Evolutionary conservation across 2,113 vertebrate genomes (phyloP).

Genomic region (Myocastor coypus): DNA sequence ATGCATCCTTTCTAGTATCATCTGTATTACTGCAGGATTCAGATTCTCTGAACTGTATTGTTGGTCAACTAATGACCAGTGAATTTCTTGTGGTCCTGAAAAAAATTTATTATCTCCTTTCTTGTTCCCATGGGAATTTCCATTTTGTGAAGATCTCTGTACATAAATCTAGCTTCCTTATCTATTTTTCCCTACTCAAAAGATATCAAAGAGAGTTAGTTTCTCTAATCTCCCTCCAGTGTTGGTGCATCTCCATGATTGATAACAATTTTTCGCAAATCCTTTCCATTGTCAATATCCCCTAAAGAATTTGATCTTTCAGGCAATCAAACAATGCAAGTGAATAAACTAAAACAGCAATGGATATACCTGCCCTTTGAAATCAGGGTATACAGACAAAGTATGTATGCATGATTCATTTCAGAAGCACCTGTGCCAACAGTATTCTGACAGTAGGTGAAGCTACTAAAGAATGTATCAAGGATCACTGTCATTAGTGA

Average conservation of each 20-base stretch:
- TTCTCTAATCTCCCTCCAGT: not conserved
- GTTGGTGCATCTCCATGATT: not conserved
- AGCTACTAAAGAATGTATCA: conserved; percentile 98
- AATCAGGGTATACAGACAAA: conserved; percentile 94
- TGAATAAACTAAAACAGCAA: conserved; percentile 94
- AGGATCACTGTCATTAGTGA: conserved; percentile 98
- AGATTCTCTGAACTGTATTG: not conserved
- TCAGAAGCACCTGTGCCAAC: conserved; percentile 97
- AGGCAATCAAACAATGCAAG: not conserved
- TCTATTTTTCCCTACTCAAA: not conserved
- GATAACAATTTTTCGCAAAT: not conserved
- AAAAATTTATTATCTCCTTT: not conserved
- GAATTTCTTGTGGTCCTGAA: not conserved
- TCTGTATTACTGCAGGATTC: not conserved
- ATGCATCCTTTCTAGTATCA: conserved; percentile 84
- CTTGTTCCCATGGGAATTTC: not conserved
- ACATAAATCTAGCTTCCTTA: not conserved
- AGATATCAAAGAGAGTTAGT: not conserved
- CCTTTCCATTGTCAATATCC: not conserved
- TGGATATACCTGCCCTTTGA: conserved; percentile 91
- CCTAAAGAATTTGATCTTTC: not conserved
- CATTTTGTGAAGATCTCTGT: not conserved
- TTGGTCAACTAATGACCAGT: not conserved
- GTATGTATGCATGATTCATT: conserved; percentile 93
- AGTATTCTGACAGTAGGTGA: conserved; percentile 98